phyloP scores from a whole-genome alignment of 1,140 invertebrate species.

The Heterodera schachtii region DNA sequence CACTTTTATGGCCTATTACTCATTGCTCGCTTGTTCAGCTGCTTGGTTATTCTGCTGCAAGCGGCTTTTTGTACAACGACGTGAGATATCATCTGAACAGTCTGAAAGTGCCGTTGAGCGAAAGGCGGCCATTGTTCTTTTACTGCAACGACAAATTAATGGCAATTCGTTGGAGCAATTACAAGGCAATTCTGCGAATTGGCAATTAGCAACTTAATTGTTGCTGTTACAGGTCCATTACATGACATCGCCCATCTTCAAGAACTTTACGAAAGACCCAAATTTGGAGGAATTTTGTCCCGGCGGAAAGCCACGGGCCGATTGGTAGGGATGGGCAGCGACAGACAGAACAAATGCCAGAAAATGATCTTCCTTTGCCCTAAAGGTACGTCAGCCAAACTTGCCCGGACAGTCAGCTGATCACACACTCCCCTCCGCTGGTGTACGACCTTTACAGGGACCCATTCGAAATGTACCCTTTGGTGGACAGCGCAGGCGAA shows the following conservation, averaged over 20 bases:
- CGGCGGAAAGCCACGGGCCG: conserved; percentile 43
- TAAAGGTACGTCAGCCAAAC: conserved; percentile 62
- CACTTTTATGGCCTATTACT: background rate
- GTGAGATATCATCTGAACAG: conserved; percentile 12
- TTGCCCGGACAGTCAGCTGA: conserved; percentile 59
- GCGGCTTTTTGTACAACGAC: conserved; percentile 16
- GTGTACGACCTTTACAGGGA: conserved; percentile 57
- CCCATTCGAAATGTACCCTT: conserved; percentile 58
- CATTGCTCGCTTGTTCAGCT: background rate
- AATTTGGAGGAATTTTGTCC: conserved; percentile 60
- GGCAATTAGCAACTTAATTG: background rate
- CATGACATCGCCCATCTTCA: conserved; percentile 63
- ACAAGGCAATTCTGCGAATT: conserved; percentile 38
- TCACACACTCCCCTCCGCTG: conserved; percentile 57
- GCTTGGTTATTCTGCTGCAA: conserved; percentile 20
- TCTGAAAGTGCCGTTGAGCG: conserved; percentile 25
- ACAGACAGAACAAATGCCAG: background rate
- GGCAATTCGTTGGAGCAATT: conserved; percentile 61
- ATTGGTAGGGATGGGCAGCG: conserved; percentile 49
- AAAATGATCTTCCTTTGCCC: background rate
- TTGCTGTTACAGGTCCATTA: conserved; percentile 51
- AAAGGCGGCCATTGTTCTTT: conserved; percentile 60
- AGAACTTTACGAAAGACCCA: conserved; percentile 55
- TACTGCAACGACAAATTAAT: conserved; percentile 63
- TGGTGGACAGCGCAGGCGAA: conserved; percentile 29